Base-by-base conservation (phyloP, 2,888 invertebrate genomes). In the Calliscelio sp. region DNA sequence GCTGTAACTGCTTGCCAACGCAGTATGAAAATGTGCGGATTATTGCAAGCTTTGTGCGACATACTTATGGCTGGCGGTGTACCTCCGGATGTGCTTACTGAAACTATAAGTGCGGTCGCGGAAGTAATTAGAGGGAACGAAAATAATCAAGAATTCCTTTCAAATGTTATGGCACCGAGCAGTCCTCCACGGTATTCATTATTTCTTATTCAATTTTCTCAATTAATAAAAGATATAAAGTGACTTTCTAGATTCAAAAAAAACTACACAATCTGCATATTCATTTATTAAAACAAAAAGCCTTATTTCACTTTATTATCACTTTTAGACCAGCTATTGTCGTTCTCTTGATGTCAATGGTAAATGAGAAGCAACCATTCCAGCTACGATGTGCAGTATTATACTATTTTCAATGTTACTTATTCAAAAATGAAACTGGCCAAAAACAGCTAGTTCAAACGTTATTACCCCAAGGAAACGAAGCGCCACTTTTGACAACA, bases 281-380 rank as follows among this genome's bases (percentile, higher is more conserved):
- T 32, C 10, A 32, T 32, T 32, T 32, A 32, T 38, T 38, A 11
- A 38, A 11, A 14, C 8, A 38, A 38, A 38, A 38, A 11, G n/a
- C n/a, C n/a, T n/a, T n/a, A n/a, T n/a, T n/a, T n/a, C n/a, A n/a
- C n/a, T n/a, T n/a, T n/a, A n/a, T n/a, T n/a, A n/a, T n/a, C n/a
- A n/a, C n/a, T 78, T 77, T 28, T 11, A 79, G 79, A 51, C 98
- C 99, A 0, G 98, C 98, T 0, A 96, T 99, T 68, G 97, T 99
- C 0, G 97, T 99, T 51, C 94, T 99, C 7, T 94, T 99, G 8
- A 98, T 99, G 97, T 99, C 99, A 0, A 99, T 99, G 98, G 98
- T 98, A 6, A 99, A 99, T 92, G 99, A 99, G 92, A 99, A 98
- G 90, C 99, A 99, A 92, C 97, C 98, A 0, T 97, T 99, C 91